phyloP scores from a whole-genome alignment of 2,113 vertebrate species.

The human (Homo sapiens) region DNA sequence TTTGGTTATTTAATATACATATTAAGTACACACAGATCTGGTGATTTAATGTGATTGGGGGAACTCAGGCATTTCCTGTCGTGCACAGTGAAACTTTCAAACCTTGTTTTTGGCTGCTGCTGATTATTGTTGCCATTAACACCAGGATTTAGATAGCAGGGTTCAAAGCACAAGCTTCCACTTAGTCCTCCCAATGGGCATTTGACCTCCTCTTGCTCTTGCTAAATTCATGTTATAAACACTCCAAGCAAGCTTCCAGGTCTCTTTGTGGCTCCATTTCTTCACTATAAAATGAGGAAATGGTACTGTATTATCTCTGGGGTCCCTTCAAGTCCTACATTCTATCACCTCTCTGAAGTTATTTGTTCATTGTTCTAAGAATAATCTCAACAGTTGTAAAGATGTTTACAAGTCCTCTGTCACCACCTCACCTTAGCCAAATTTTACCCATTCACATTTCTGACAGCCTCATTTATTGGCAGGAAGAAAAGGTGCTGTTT shows the following conservation, averaged over 20 bases:
- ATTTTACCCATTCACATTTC: not conserved
- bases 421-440: not conserved
- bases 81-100: slow-evolving; percentile 65
- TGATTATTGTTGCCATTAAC: slow-evolving; percentile 53
- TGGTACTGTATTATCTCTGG: not conserved
- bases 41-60: slow-evolving; percentile 73
- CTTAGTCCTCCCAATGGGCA: not conserved
- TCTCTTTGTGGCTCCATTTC: not conserved
- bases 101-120: slow-evolving; percentile 54
- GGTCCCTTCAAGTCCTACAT: not conserved
- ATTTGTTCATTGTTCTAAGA: slow-evolving; percentile 39
- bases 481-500: not conserved
- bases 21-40: slow-evolving; percentile 66
- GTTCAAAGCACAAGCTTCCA: slow-evolving; percentile 29
- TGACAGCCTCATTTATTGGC: not conserved
- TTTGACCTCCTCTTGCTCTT: not conserved
- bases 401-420: slow-evolving; percentile 11
- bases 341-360: slow-evolving; percentile 2
- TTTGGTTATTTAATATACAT: slow-evolving; percentile 76
- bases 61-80: slow-evolving; percentile 74
- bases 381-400: slow-evolving; percentile 36
- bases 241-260: not conserved
- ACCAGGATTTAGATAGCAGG: slow-evolving; percentile 20
- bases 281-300: slow-evolving; percentile 12
- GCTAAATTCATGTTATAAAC: not conserved